These are phyloP conservation scores for Cyrtonyx montezumae DNA, from an alignment of 2,113 vertebrate species.

Conservation along the genomic window DNA sequence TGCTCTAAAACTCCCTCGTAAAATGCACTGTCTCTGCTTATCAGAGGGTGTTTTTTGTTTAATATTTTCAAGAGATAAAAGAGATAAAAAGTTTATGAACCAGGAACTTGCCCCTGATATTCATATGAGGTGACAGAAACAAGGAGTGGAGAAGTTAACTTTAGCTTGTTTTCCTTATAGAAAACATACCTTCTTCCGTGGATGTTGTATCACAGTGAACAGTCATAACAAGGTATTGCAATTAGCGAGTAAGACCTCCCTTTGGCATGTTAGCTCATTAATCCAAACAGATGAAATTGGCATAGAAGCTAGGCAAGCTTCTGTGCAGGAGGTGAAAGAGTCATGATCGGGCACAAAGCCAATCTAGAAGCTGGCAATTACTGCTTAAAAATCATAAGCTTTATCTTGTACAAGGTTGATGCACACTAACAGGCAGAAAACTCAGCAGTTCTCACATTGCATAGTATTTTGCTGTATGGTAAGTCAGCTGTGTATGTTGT, in stretches of 20 bases:
- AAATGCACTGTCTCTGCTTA: neutral
- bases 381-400: neutral
- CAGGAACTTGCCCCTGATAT: neutral
- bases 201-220: accelerated
- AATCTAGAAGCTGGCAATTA: neutral
- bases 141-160: neutral
- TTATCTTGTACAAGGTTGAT: neutral
- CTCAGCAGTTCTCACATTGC: neutral
- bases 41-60: neutral
- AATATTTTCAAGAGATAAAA: constrained; percentile 17
- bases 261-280: neutral
- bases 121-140: neutral
- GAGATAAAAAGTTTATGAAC: constrained; percentile 14
- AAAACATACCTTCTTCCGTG: neutral
- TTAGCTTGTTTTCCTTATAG: neutral
- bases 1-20: neutral
- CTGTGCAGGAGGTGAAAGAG: neutral
- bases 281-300: neutral
- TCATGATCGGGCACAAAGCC: neutral
- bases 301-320: neutral
- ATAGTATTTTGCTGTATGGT: neutral
- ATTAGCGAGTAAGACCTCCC: neutral
- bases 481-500: neutral
- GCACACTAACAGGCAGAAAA: neutral
- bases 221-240: neutral